Conservation (phyloP, 2,888 invertebrate genomes). For the Caenorhabditis wallacei region DNA sequence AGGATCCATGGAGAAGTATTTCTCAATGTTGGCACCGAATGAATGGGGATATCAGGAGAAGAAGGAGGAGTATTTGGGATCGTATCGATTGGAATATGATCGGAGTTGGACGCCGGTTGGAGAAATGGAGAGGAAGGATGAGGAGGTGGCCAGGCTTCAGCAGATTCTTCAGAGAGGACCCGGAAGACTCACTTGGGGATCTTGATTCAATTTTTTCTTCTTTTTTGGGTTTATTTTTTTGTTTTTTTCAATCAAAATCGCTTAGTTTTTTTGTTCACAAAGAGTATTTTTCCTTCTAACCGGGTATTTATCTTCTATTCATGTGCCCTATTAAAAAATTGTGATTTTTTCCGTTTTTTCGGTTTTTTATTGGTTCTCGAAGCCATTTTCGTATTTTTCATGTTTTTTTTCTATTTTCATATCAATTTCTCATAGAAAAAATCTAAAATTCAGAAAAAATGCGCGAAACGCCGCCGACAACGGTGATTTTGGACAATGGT, state of each 20-base stretch:
- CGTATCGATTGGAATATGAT: conserved; percentile 88
- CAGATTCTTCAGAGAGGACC: conserved; percentile 36
- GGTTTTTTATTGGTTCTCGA: too few species aligned
- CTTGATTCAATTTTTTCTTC: conserved; percentile 10
- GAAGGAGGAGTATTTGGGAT: conserved; percentile 87
- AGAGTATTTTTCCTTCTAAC: too few species aligned
- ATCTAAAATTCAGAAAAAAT: conserved; percentile 5
- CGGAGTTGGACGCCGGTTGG: conserved; percentile 87
- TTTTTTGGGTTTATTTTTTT: not conserved
- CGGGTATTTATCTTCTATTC: too few species aligned
- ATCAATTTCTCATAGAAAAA: too few species aligned
- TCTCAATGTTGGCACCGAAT: conserved; percentile 89
- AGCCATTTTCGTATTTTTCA: too few species aligned
- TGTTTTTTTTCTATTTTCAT: too few species aligned
- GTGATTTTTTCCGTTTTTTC: too few species aligned
- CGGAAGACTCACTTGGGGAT: conserved; percentile 50
- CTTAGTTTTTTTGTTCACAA: too few species aligned
- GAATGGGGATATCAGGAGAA: conserved; percentile 87
- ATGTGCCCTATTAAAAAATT: too few species aligned
- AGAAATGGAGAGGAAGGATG: conserved; percentile 58
- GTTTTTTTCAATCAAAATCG: too few species aligned
- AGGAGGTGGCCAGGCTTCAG: conserved; percentile 60
- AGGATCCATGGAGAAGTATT: conserved; percentile 85
- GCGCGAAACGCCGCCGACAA: conserved; percentile 5
- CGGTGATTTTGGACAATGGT: conserved; percentile 81